Conservation (phyloP, 1,140 invertebrate species). For the Drosophila yakuba region DNA sequence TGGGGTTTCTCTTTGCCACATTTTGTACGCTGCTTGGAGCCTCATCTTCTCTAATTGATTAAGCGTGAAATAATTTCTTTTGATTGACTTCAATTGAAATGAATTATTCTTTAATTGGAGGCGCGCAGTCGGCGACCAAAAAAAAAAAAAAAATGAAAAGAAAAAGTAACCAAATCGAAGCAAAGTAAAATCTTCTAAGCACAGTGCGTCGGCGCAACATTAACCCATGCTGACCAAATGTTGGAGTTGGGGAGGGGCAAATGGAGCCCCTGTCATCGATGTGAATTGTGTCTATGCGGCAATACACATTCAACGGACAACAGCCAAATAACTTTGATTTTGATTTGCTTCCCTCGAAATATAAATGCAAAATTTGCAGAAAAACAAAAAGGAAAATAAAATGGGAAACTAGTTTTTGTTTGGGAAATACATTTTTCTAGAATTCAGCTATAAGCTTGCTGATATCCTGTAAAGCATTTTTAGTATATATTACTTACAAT, state of each 20-base stretch:
- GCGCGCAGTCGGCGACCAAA: conserved; percentile 47
- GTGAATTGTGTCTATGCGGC: conserved; percentile 62
- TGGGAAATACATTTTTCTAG: background rate
- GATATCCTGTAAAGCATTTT: background rate
- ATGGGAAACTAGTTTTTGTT: conserved; percentile 8
- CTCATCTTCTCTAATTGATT: conserved; percentile 69
- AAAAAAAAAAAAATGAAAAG: conserved; percentile 1
- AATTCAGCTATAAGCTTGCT: conserved; percentile 1
- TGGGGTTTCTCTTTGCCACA: conserved; percentile 13
- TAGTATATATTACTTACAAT: too few species aligned
- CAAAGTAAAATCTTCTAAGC: conserved; percentile 25
- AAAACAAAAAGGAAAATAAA: conserved; percentile 18
- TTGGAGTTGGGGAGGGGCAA: background rate
- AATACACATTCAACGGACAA: conserved; percentile 42
- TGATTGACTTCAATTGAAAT: conserved; percentile 83
- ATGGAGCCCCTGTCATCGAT: conserved; percentile 30
- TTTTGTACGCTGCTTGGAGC: conserved; percentile 10
- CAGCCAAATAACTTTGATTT: conserved; percentile 57
- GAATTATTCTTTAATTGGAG: conserved; percentile 81
- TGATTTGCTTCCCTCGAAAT: conserved; percentile 32
- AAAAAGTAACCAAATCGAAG: background rate
- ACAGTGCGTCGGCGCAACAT: conserved; percentile 51
- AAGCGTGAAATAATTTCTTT: conserved; percentile 83
- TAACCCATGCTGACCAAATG: conserved; percentile 1
- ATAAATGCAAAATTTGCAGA: conserved; percentile 61